Conservation (phyloP, 2,797 vertebrate genomes). For the Pogonophryne albipinna region DNA sequence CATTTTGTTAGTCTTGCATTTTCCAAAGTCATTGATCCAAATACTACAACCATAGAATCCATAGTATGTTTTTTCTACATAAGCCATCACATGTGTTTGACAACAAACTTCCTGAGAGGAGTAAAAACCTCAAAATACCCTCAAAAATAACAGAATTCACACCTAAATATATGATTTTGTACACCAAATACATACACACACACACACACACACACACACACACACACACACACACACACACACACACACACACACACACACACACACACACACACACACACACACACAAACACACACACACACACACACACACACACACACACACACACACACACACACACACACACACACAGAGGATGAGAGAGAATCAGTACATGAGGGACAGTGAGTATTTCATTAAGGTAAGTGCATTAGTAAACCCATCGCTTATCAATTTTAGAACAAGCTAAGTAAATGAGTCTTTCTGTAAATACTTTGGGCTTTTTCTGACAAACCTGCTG, state of each 20-base stretch:
- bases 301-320: background rate
- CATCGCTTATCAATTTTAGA: conserved; percentile 40
- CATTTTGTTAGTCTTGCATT: background rate
- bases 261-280: background rate
- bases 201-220: background rate
- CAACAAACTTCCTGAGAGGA: background rate
- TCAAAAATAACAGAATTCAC: background rate
- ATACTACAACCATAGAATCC: background rate
- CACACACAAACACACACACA: background rate
- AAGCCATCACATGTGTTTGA: too few species aligned
- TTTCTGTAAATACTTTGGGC: background rate
- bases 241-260: too few species aligned
- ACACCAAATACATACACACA: conserved; percentile 14
- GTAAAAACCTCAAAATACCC: background rate
- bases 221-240: conserved; percentile 5
- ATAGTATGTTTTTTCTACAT: too few species aligned
- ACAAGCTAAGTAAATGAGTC: conserved; percentile 22
- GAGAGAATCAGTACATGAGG: conserved; percentile 32
- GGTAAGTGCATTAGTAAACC: conserved; percentile 70
- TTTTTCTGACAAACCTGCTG: conserved; percentile 16
- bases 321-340: background rate
- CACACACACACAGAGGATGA: background rate
- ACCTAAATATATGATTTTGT: background rate
- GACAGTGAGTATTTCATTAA: conserved; percentile 61
- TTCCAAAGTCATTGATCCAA: background rate